Conservation (phyloP, 2,113 vertebrate species). For the Tiliqua scincoides region DNA sequence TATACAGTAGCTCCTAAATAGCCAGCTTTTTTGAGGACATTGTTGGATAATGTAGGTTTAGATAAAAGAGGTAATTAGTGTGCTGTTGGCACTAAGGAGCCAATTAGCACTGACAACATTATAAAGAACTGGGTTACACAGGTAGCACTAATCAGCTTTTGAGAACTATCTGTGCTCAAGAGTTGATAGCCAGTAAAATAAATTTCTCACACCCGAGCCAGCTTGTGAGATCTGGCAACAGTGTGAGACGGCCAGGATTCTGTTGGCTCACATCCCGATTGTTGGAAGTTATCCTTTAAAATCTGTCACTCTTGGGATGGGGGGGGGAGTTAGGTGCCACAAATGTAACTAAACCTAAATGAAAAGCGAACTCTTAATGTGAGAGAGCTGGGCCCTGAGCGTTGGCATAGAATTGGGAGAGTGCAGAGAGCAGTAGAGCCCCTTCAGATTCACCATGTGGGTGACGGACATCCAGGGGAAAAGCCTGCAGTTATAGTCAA, state of each 20-base stretch:
- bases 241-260: neutral
- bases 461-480: too few species aligned
- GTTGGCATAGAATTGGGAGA: too few species aligned
- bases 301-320: neutral
- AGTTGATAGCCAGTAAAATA: neutral
- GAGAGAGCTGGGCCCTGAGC: too few species aligned
- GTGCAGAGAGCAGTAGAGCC: too few species aligned
- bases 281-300: neutral
- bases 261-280: neutral
- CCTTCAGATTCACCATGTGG: too few species aligned
- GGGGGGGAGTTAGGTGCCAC: neutral
- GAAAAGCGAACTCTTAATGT: neutral
- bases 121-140: constrained; percentile 23
- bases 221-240: neutral
- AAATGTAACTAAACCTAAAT: neutral
- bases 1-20: neutral
- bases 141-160: constrained; percentile 20
- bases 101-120: constrained; percentile 34
- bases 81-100: constrained; percentile 11
- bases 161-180: neutral
- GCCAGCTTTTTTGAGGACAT: neutral
- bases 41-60: constrained; percentile 18
- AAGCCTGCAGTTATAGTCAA: too few species aligned
- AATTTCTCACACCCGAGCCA: neutral
- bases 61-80: constrained; percentile 37